phyloP scores from a whole-genome alignment of 2,888 invertebrate genomes.

The Yponomeuta evonymella region DNA sequence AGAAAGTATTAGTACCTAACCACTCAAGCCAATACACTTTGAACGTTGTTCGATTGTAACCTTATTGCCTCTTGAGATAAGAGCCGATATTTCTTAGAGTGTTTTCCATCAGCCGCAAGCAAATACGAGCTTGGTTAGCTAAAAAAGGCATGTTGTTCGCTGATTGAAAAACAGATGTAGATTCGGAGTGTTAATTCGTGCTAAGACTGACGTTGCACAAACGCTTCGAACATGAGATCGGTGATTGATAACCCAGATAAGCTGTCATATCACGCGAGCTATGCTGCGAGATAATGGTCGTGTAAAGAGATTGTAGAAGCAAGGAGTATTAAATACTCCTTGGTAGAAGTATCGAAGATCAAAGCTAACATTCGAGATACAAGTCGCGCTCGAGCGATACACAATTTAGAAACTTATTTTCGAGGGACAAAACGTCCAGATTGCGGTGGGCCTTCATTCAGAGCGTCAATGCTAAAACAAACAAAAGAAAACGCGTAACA shows the following conservation, averaged over 20 bases:
- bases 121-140: not conserved
- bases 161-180: not conserved
- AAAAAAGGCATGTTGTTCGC: slow-evolving; percentile 1
- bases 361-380: too few species aligned
- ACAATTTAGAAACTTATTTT: not conserved
- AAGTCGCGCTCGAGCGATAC: not conserved
- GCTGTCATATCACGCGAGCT: slow-evolving; percentile 9
- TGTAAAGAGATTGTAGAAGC: not conserved
- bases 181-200: slow-evolving; percentile 35
- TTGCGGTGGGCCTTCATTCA: not conserved
- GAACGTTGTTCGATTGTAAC: not conserved
- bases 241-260: slow-evolving; percentile 30
- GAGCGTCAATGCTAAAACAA: slow-evolving; percentile 16
- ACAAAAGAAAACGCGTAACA: slow-evolving; percentile 30
- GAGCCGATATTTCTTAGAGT: not conserved
- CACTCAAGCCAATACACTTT: not conserved
- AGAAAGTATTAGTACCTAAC: not conserved
- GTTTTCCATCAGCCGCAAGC: not conserved
- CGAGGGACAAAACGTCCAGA: not conserved
- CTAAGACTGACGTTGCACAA: slow-evolving; percentile 40
- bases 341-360: too few species aligned
- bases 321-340: too few species aligned
- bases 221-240: slow-evolving; percentile 37
- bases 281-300: slow-evolving; percentile 3
- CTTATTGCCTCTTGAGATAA: not conserved